Evolutionary conservation across 2,113 vertebrate genomes (phyloP), one percentile per base, ranked within the genome.

Genomic region (Lutjanus erythropterus): DNA sequence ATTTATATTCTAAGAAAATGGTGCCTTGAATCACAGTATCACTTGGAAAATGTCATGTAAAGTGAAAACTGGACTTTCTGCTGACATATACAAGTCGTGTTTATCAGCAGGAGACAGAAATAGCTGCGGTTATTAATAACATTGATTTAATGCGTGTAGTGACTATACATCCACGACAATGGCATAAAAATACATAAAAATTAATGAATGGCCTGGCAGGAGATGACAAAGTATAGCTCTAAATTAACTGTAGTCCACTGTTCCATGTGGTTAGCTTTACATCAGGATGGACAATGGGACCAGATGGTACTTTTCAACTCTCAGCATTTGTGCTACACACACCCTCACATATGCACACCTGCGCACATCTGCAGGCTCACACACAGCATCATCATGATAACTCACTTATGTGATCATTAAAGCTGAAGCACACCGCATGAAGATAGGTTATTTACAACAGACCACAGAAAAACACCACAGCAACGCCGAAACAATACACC

Each of bases 251-350:
- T 14, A 37, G 71, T 56, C 65, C 55, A 82, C 50, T 50, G 76
- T 90, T 92, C 84, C 80, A 29, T 76, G 74, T 65, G 46, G 86
- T 80, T 88, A 66, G 56, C 80, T 81, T 75, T 78, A 80, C 74
- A 81, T 85, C 78, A 80, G 58, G 37, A 82, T 59, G 59, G 77
- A 78, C 53, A 53, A 69, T 42, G 53, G 2, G 27, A 53, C 53
- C 91, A 91, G 91, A 90, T 92, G 91, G 89, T n/a, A 11, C 61
- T 66, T 81, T 81, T 78, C 35, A 23, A 62, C 71, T 56, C 41
- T 86, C 69, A 81, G 86, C 80, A 52, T 50, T 79, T 65, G 49
- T 52, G 46, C 52, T 46, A 31, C 49, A 75, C 58, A n/a, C 78
- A 44, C 12, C 16, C 27, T n/a, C 41, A 62, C 50, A 58, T n/a